Conservation (phyloP, 2,888 invertebrate species). For the Melipona beecheii region DNA sequence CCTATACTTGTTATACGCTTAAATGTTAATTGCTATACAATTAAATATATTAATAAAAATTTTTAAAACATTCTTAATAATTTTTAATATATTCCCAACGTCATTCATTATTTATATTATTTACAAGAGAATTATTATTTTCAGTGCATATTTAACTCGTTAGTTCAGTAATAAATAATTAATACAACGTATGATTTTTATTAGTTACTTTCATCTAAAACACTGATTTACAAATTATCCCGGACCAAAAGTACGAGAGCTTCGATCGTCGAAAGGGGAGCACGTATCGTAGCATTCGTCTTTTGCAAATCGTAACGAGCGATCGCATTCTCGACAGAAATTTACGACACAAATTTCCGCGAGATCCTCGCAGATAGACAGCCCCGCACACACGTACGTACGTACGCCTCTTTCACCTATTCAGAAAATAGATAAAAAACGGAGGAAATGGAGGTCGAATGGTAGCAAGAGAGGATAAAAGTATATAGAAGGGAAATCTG, state of each 20-base stretch:
- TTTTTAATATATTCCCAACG: too few species aligned
- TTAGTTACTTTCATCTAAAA: too few species aligned
- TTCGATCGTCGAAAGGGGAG: neutral
- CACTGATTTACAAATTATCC: too few species aligned
- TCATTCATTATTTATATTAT: too few species aligned
- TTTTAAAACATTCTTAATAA: too few species aligned
- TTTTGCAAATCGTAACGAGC: neutral
- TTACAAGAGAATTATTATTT: too few species aligned
- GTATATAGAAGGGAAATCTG: slow-evolving; percentile 57
- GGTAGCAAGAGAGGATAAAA: slow-evolving; percentile 51
- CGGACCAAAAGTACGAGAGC: neutral
- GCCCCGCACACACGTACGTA: neutral
- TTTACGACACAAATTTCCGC: neutral
- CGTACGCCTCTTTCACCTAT: slow-evolving; percentile 36
- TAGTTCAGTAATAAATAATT: too few species aligned
- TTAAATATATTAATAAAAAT: too few species aligned
- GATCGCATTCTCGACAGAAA: neutral
- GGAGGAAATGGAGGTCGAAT: slow-evolving; percentile 63
- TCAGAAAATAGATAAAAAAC: slow-evolving; percentile 47
- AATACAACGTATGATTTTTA: too few species aligned
- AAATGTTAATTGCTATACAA: too few species aligned
- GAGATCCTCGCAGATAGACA: neutral
- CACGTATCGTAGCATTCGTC: neutral
- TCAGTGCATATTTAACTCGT: too few species aligned
- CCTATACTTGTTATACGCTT: too few species aligned